Conservation (phyloP, 2,797 vertebrate genomes). For the Moxostoma hubbsi region DNA sequence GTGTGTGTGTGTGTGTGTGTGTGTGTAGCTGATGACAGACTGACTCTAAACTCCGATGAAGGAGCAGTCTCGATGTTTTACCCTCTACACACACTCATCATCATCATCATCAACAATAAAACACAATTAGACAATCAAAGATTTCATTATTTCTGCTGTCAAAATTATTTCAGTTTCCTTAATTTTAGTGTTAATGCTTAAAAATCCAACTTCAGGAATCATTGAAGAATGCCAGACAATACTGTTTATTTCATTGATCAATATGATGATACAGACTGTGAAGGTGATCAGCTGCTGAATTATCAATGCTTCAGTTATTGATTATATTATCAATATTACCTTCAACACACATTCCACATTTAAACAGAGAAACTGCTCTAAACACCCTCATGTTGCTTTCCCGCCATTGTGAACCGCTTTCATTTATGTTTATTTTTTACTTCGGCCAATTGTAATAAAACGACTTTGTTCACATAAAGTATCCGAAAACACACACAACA, state of each 20-base stretch:
- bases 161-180: neutral
- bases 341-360: neutral
- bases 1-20: constrained; percentile 18
- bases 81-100: neutral
- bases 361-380: neutral
- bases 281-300: neutral
- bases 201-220: no score
- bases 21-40: constrained; percentile 42
- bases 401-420: no score
- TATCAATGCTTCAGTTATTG: neutral
- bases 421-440: no score
- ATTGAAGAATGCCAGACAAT: no score
- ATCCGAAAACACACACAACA: no score
- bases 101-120: neutral
- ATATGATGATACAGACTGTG: neutral
- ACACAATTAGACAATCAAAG: constrained; percentile 1
- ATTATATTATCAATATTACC: neutral
- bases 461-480: no score
- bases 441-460: no score
- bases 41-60: constrained; percentile 27
- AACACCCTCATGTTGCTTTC: no score
- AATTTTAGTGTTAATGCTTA: no score
- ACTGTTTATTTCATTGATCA: no score
- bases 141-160: neutral
- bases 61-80: constrained; percentile 36